These are phyloP conservation scores for Magallana nippona DNA, from an alignment of 2,888 invertebrate genomes.

Conservation along the genomic window DNA sequence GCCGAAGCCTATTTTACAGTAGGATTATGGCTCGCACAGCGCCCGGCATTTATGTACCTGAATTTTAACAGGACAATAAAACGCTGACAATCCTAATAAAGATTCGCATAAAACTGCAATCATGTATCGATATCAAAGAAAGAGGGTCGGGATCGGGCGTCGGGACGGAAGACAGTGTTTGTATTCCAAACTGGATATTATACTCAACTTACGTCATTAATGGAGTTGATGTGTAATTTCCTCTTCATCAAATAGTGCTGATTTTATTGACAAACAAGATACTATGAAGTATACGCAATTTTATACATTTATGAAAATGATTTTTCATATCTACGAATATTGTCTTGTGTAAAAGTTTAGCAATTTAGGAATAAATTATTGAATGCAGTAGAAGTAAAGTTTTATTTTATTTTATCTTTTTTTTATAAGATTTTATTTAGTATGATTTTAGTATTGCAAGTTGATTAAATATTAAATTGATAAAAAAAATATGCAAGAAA, in stretches of 20 bases:
- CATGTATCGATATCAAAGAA: constrained; percentile 17
- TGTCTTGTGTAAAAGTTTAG: constrained; percentile 23
- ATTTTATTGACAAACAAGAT: constrained; percentile 23
- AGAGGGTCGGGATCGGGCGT: constrained; percentile 10
- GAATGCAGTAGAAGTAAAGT: not conserved
- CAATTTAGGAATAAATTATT: constrained; percentile 32
- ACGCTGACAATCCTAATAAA: constrained; percentile 30
- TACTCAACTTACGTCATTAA: constrained; percentile 22
- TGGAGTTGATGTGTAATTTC: constrained; percentile 32
- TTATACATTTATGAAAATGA: constrained; percentile 29
- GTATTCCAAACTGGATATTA: constrained; percentile 20
- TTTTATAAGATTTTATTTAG: too few species aligned
- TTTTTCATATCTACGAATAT: constrained; percentile 7
- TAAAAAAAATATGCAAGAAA: too few species aligned
- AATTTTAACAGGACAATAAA: constrained; percentile 23
- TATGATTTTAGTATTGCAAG: too few species aligned
- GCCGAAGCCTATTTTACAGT: constrained; percentile 8
- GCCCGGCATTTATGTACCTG: constrained; percentile 5
- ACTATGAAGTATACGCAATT: constrained; percentile 26
- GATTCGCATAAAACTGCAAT: constrained; percentile 23
- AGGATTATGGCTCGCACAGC: not conserved
- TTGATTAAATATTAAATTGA: too few species aligned
- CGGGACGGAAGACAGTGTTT: constrained; percentile 28
- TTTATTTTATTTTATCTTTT: not conserved
- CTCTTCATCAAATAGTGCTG: constrained; percentile 27